Base-by-base conservation (phyloP, 2,888 invertebrate species). In the Alsophila aescularia region DNA sequence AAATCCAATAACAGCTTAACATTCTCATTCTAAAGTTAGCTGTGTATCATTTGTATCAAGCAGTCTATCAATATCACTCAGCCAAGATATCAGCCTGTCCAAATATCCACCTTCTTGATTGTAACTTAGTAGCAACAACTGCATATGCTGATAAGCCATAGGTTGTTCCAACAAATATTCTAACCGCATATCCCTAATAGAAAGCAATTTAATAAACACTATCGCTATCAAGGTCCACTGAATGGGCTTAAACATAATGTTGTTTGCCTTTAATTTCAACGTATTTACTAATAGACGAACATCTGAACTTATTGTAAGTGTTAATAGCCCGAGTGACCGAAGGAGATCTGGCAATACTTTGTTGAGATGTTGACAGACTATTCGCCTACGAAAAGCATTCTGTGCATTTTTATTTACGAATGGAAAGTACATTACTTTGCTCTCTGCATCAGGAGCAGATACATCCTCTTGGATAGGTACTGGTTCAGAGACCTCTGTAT, bases 151-250 rank as follows among this genome's bases (percentile, higher is more conserved):
- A 42, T 77, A 88, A 0, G 89, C 83, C 41, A 67, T 84, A 1
- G 80, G 79, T 34, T 84, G 80, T 15, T 75, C 72, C 47, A 92
- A 59, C 36, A 84, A 68, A 44, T 73, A 67, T 18, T 77, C 76
- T n/a, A 92, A 69, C 31, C 79, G 68, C 31, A 69, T 74, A 65
- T 91, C 83, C 52, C 83, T 73, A 0, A 92, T 62, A 0, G 91
- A 89, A 15, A 92, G 62, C 92, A 96, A 86, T 80, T 94, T 94
- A 15, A 96, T 92, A 34, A 96, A 88, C 34, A 96, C 84, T n/a
- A 96, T 85, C 2, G 94, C 93, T 52, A 96, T 93, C 18, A 96
- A 82, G 55, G 92, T 94, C 96, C 96, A 96, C 69, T 95, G 94
- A 10, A 92, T 84, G 0, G 95, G 94, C 77, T 94, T 95, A 70